These are phyloP conservation scores for Monochamus saltuarius DNA, from an alignment of 1,140 invertebrate species.

Conservation along the genomic window DNA sequence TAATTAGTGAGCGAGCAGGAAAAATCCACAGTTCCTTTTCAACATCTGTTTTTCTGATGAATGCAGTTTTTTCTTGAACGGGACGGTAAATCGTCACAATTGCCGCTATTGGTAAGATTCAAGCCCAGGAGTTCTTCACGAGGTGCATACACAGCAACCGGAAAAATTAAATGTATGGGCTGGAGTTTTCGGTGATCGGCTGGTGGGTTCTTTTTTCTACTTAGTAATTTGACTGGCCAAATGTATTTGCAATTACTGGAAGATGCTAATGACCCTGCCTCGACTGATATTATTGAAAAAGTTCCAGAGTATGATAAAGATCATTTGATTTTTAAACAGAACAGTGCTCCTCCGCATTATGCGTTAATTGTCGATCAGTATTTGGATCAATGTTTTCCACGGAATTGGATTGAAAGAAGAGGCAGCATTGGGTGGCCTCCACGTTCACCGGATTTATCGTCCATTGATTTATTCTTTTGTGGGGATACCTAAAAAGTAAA, in stretches of 20 bases:
- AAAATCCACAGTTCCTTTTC: constrained; percentile 8
- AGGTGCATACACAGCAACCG: constrained; percentile 27
- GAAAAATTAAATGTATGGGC: constrained; percentile 32
- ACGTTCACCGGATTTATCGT: constrained; percentile 49
- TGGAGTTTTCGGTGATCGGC: constrained; percentile 13
- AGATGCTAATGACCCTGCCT: neutral
- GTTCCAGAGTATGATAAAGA: constrained; percentile 3
- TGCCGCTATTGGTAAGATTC: constrained; percentile 21
- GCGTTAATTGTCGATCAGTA: constrained; percentile 26
- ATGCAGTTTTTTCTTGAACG: constrained; percentile 20
- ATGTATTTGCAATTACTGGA: constrained; percentile 23
- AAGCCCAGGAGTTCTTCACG: constrained; percentile 24
- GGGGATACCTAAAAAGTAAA: constrained; percentile 50
- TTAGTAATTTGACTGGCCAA: constrained; percentile 14
- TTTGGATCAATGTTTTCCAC: constrained; percentile 46
- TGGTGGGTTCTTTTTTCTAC: constrained; percentile 28
- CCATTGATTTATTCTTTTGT: constrained; percentile 52
- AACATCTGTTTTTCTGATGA: constrained; percentile 23
- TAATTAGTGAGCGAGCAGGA: constrained; percentile 2
- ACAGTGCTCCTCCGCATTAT: constrained; percentile 10
- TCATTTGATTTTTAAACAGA: constrained; percentile 4
- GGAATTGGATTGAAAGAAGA: constrained; percentile 50
- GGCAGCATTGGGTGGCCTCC: constrained; percentile 51
- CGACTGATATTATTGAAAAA: constrained; percentile 1
- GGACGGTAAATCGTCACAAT: constrained; percentile 24